A percentile compares a stretch with the other conserved stretches of the same genome.
These are phyloP conservation scores for Rhamphomyia laevipes DNA, from an alignment of 2,888 invertebrate species.

Conservation along the genomic window DNA sequence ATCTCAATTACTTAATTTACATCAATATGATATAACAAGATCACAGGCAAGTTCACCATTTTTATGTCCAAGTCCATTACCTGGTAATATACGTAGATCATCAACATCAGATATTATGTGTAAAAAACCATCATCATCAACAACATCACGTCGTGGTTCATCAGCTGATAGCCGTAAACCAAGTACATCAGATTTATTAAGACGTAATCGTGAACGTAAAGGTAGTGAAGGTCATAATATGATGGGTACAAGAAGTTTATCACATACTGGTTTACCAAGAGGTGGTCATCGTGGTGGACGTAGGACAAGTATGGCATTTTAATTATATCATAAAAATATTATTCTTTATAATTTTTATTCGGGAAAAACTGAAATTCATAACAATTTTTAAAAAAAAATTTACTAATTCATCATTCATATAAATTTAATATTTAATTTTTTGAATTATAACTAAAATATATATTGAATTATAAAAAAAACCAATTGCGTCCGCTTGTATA, in stretches of 20 bases:
- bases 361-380: not conserved
- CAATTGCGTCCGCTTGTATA: not conserved
- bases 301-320: conserved; percentile 37
- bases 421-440: not conserved
- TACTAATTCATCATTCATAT: no score
- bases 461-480: no score
- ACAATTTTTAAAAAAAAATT: conserved; percentile 1
- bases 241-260: conserved; percentile 33
- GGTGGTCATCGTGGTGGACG: conserved; percentile 29
- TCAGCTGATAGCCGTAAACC: conserved; percentile 30
- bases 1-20: conserved; percentile 25
- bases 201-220: conserved; percentile 33
- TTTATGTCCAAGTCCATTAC: conserved; percentile 28
- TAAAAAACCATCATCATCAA: not conserved
- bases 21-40: conserved; percentile 21
- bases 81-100: conserved; percentile 31
- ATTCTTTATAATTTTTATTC: not conserved
- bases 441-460: no score
- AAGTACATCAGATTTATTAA: conserved; percentile 33
- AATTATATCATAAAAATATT: not conserved
- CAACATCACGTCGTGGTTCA: conserved; percentile 23
- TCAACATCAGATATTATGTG: conserved; percentile 37
- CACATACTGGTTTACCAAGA: conserved; percentile 32
- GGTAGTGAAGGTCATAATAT: conserved; percentile 30
- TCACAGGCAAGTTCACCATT: conserved; percentile 30